These are phyloP conservation scores for Zaprionus kolodkinae DNA, from an alignment of 1,140 invertebrate genomes.

Conservation along the genomic window DNA sequence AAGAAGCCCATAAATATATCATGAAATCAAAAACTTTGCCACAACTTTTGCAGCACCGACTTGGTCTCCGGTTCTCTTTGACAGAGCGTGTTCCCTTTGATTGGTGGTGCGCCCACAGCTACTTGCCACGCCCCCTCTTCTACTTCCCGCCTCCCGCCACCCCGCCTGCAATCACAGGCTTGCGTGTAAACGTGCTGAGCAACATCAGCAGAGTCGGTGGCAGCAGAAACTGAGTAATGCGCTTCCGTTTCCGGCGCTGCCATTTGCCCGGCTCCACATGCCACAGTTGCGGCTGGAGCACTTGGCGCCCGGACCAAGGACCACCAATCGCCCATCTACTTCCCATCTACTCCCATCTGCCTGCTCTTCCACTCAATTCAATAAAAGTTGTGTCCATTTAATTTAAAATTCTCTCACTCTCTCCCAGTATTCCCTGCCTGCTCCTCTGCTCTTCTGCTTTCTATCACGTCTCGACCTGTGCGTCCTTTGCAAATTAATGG, in stretches of 20 bases:
- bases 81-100: slow-evolving; percentile 55
- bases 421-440: not conserved
- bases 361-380: slow-evolving; percentile 66
- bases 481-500: slow-evolving; percentile 72
- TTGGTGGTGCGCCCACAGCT: slow-evolving; percentile 39
- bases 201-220: slow-evolving; percentile 10
- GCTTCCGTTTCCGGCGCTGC: slow-evolving; percentile 67
- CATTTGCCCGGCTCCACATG: slow-evolving; percentile 25
- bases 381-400: slow-evolving; percentile 83
- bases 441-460: not conserved
- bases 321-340: too few species aligned
- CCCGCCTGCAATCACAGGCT: slow-evolving; percentile 32
- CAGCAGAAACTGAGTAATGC: slow-evolving; percentile 65
- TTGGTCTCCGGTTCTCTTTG: slow-evolving; percentile 12
- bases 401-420: slow-evolving; percentile 76
- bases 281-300: slow-evolving; percentile 19
- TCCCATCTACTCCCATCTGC: not conserved
- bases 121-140: not conserved
- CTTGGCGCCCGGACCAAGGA: slow-evolving; percentile 1
- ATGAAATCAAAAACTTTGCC: slow-evolving; percentile 80
- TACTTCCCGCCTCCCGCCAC: not conserved
- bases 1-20: slow-evolving; percentile 80
- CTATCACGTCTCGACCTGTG: slow-evolving; percentile 18
- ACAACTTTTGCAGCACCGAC: slow-evolving; percentile 57
- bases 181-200: slow-evolving; percentile 66